Conservation (phyloP, 2,888 invertebrate genomes). For the Drosophila aldrichi region DNA sequence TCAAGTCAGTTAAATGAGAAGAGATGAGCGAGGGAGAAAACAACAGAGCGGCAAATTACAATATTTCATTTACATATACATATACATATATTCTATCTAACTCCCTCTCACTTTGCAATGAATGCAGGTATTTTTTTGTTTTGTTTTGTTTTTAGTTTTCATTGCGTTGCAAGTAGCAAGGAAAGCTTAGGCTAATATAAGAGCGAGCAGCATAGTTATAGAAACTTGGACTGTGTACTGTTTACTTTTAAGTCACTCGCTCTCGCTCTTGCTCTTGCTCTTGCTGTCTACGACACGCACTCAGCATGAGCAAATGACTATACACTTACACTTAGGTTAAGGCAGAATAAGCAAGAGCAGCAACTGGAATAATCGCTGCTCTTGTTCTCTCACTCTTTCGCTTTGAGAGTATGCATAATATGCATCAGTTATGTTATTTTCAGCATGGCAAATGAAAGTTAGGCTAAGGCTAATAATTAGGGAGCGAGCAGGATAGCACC, state of each 20-base stretch:
- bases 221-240: not conserved
- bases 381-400: not conserved
- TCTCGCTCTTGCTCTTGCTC: not conserved
- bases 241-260: not conserved
- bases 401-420: not conserved
- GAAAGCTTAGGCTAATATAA: not conserved
- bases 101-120: not conserved
- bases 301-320: not conserved
- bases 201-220: not conserved
- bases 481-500: not conserved
- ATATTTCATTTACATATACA: not conserved
- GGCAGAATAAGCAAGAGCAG: not conserved
- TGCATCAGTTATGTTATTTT: not conserved
- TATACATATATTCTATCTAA: too few species aligned
- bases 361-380: not conserved
- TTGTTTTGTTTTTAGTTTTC: not conserved
- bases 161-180: not conserved
- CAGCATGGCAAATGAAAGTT: not conserved
- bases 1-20: too few species aligned
- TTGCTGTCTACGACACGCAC: not conserved
- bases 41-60: not conserved
- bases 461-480: not conserved
- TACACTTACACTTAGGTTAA: not conserved
- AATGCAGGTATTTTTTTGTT: not conserved
- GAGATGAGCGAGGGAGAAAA: too few species aligned